Base-by-base conservation (phyloP, 2,113 vertebrate species). In the Rhinogobius similis region DNA sequence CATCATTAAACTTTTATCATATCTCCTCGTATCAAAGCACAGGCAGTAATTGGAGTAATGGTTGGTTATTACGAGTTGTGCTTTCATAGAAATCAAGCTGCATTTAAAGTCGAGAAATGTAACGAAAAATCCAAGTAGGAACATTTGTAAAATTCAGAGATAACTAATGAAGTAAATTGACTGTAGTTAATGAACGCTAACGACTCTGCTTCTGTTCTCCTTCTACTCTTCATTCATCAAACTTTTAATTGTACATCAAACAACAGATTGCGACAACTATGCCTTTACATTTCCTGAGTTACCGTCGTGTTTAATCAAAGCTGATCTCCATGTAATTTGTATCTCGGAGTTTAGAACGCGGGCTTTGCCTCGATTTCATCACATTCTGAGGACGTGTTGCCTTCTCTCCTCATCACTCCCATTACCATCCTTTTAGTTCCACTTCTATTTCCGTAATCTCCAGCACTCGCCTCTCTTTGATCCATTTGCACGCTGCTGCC, bases 391-490 rank as follows among this genome's bases (percentile, higher is more conserved):
- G 63, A 67, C 59, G 24, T 21, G 38, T 62, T 41, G 59, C 62
- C 65, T 66, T 72, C 50, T 50, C 41, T 38, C 46, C 29, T 72
- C 41, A 21, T 63, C 75, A 46, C 26, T 23, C 52, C 70, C 81
- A 67, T 65, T 64, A 66, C 65, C 61, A 41, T 74, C 74, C 68
- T 50, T 65, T 87, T 77, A 78, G 73, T 79, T 82, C 68, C 79
- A 76, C 74, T 75, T 79, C 77, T 84, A 70, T 81, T 82, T 82
- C 67, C 46, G 70, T 41, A 70, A 48, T 80, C 65, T 79, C 70
- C 72, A 71, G 77, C 63, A 62, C 73, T 74, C 62, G 58, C 82
- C 67, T 52, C 67, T 48, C 68, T 80, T 66, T 79, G 68, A 83
- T 82, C 70, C 75, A 70, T 84, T 76, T 70, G 50, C 73, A 77